These are phyloP conservation scores for Bergia sp. DNA, from an alignment of 92 coral and sea anemone species.

Conservation along the genomic window DNA sequence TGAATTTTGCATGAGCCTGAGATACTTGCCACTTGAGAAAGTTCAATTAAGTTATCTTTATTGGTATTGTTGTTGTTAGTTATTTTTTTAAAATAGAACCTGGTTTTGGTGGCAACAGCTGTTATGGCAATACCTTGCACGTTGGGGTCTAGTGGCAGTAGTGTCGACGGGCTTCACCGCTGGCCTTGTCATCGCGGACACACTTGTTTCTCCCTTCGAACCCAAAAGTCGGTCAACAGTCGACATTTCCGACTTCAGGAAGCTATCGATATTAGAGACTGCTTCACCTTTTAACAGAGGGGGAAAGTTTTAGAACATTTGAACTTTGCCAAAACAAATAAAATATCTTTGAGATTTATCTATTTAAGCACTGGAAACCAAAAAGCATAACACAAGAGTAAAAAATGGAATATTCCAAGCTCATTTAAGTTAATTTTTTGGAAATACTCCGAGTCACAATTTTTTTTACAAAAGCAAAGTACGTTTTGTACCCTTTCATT, in stretches of 20 bases:
- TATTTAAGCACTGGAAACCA: background rate
- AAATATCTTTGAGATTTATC: no score
- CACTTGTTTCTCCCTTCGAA: conserved; percentile 1
- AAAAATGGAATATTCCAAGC: no score
- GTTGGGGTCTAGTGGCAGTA: background rate
- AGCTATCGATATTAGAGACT: conserved; percentile 22
- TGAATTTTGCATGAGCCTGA: no score
- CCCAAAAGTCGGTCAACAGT: conserved; percentile 27
- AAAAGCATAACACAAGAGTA: background rate
- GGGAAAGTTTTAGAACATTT: background rate
- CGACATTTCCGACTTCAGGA: conserved; percentile 28
- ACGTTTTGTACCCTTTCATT: no score
- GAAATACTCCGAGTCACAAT: no score
- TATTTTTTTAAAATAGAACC: background rate
- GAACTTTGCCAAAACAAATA: background rate
- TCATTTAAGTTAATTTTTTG: no score
- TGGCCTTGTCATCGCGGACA: conserved; percentile 38
- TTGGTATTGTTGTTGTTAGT: no score
- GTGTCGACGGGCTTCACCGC: background rate
- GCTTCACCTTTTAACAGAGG: conserved; percentile 7
- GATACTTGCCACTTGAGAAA: no score
- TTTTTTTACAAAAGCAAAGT: no score
- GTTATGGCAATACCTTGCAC: conserved; percentile 1
- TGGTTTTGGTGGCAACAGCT: background rate
- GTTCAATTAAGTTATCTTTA: no score